Base-by-base conservation (phyloP, 2,888 invertebrate genomes). In the Pristionchus exspectatus region DNA sequence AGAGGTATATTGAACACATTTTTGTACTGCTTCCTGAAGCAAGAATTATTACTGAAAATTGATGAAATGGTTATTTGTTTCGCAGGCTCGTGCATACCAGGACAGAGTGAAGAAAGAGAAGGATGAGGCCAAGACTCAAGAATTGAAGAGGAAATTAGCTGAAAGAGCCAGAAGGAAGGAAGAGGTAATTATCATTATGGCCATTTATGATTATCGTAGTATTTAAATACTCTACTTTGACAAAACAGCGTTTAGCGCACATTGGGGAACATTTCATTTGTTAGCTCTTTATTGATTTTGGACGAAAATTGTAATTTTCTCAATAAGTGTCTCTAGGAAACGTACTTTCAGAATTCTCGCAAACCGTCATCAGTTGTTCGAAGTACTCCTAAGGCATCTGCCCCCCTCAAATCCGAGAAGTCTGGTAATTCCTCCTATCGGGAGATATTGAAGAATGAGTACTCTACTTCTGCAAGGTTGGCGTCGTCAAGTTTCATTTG, bases 401-500 rank as follows among this genome's bases (percentile, higher is more conserved):
- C n/a, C 12, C n/a, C n/a, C 12, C n/a, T 44, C 2, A 77, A 77
- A 33, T 24, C 9, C 21, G 81, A 54, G 14, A 33, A 38, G 24
- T 10, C 12, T 10, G 44, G 33, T 18, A 33, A n/a, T 77, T 81
- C 66, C 44, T 24, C 69, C 5, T 88, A 74, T 56, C 21, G 38
- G 9, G 56, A 72, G 56, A 33, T 88, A 50, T 74, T 54, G 54
- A 88, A 74, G 33, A 88, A 88, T n/a, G 74, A 88, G 18, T 72
- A 30, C 27, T 74, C 87, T 12, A 30, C n/a, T 12, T 33, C 27
- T 74, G 87, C 87, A 33, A 88, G 87, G 87, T 74, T n/a, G n/a
- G 27, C 30, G 1, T 50, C 27, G 72, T 30, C 5, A 33, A 72
- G 7, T 2, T 72, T 30, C 4, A 72, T 33, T 24, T 12, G 44